Conservation (phyloP, 2,113 vertebrate genomes). For the Diadophis punctatus region DNA sequence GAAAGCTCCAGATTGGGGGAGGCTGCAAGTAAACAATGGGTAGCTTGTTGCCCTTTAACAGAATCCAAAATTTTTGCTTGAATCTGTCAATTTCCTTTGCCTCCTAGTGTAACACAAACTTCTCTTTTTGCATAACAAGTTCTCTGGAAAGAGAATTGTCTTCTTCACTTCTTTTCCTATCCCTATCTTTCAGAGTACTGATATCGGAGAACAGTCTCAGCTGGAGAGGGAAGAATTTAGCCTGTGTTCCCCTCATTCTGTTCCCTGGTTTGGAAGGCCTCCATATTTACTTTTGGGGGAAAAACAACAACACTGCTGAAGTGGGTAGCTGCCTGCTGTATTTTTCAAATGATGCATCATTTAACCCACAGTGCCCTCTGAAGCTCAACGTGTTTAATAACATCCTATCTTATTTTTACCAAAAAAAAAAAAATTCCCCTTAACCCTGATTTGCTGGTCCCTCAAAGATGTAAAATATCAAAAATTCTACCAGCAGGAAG, state of each 20-base stretch:
- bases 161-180: neutral
- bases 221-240: neutral
- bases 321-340: neutral
- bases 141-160: neutral
- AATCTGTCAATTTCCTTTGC: neutral
- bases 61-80: neutral
- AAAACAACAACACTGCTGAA: too few relatives aligned
- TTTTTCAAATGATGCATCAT: neutral
- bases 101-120: neutral
- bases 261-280: neutral
- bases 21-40: neutral
- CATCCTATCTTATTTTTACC: neutral
- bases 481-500: neutral
- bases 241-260: too few relatives aligned
- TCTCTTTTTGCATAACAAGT: neutral
- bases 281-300: neutral
- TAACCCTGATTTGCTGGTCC: neutral
- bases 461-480: neutral
- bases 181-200: neutral
- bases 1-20: neutral
- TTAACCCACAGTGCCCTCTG: neutral
- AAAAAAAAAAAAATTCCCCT: too few relatives aligned
- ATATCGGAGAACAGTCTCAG: neutral
- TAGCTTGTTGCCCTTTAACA: neutral
- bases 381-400: neutral